Evolutionary conservation across 2,797 vertebrate species (phyloP).

Genomic region (Taenioides sp.): DNA sequence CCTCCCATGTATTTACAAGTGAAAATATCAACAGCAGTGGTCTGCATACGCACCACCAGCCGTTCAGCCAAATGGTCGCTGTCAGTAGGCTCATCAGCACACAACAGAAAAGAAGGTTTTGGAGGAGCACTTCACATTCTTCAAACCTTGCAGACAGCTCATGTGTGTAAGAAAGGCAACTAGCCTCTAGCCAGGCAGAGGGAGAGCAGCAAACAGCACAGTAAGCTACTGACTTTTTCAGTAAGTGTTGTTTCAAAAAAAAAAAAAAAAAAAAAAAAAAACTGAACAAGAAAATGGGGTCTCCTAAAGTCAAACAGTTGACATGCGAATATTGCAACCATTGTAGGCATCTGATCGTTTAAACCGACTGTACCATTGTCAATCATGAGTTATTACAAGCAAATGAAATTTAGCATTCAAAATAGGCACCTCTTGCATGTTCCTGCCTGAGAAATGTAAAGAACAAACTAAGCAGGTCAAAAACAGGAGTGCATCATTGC

Average conservation of each 20-base stretch:
- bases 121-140: slow-evolving; percentile 61
- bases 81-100: slow-evolving; percentile 22
- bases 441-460: slow-evolving; percentile 7
- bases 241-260: slow-evolving; percentile 31
- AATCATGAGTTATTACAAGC: slow-evolving; percentile 22
- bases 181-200: slow-evolving; percentile 53
- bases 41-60: slow-evolving; percentile 19
- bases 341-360: slow-evolving; percentile 16
- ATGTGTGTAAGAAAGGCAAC: slow-evolving; percentile 69
- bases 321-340: slow-evolving; percentile 37
- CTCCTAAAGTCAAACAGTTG: slow-evolving; percentile 17
- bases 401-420: slow-evolving; percentile 32
- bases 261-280: slow-evolving; percentile 17
- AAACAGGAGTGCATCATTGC: slow-evolving; percentile 9
- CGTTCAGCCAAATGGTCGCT: slow-evolving; percentile 20
- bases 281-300: slow-evolving; percentile 4
- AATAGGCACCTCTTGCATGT: slow-evolving; percentile 14
- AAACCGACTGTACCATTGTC: slow-evolving; percentile 35
- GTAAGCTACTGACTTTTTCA: slow-evolving; percentile 39
- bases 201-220: slow-evolving; percentile 59
- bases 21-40: slow-evolving; percentile 32
- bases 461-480: slow-evolving; percentile 25
- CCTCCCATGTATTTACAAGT: slow-evolving; percentile 53
- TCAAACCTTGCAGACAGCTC: slow-evolving; percentile 52
- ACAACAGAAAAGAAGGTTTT: slow-evolving; percentile 6